Evolutionary conservation across 2,888 invertebrate species (phyloP), one percentile per base, ranked within the genome.

Genomic region (Fabriciana adippe): DNA sequence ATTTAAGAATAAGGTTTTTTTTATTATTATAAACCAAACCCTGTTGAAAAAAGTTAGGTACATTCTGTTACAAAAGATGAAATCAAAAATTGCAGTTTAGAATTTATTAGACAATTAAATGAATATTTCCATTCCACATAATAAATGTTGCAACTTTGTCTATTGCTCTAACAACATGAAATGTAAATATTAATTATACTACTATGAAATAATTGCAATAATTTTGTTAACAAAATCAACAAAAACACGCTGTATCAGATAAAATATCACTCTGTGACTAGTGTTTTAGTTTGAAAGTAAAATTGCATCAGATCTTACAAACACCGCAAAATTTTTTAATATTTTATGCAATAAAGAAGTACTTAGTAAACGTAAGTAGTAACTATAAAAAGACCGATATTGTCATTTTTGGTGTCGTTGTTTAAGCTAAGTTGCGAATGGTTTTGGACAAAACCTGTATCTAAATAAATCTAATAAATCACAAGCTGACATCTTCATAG

Each of bases 401-500:
- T 64, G 59, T 50, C 59, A 66, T 63, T 80, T 90, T 90, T 90
- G 89, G 90, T 84, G 84, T 90, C 84, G 82, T 87, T 85, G 80
- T 83, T 78, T 83, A 78, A 80, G 79, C 83, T 86, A 84, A 79
- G 75, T 87, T 80, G 79, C 78, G 76, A 79, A 76, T 75, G 79
- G 78, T 76, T 81, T 78, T 48, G n/a, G 75, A 81, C 81, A 78
- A 82, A 81, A 82, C 82, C 70, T 75, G 78, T 82, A 80, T 76
- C 82, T 86, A 84, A 80, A 80, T 80, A 79, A 78, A 82, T 60
- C 64, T 70, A 73, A 71, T 85, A 86, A 81, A 87, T 89, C 86
- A 86, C 86, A 83, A 80, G 77, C 72, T 69, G 84, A 89, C 87
- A 89, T 85, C 81, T 87, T 94, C 93, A 94, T 94, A 96, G 95